A percentile compares a stretch with the other conserved stretches of the same genome.
These are phyloP conservation scores for Mesorhabditis spiculigera DNA, from an alignment of 2,888 invertebrate genomes.

Conservation along the genomic window DNA sequence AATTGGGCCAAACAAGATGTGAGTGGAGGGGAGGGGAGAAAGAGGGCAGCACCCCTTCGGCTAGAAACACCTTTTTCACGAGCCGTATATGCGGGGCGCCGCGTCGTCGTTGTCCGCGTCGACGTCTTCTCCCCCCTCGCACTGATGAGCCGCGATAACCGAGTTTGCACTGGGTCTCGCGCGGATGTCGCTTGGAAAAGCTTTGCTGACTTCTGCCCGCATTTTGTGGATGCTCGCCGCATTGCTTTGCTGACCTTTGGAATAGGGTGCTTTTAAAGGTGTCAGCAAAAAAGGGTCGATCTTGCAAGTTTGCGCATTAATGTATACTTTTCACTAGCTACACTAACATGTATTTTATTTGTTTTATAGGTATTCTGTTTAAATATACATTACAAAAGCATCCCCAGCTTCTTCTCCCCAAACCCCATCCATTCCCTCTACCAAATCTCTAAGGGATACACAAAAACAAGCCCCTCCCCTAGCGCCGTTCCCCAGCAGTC, in stretches of 20 bases:
- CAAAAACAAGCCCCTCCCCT: neutral
- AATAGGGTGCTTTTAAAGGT: neutral
- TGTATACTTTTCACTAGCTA: too few species aligned
- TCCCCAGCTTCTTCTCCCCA: neutral
- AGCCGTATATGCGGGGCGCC: neutral
- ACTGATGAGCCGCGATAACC: conserved; percentile 3
- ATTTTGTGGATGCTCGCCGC: neutral
- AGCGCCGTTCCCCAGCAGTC: neutral
- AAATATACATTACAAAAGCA: neutral
- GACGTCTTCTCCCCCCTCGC: too few species aligned
- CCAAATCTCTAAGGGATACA: conserved; percentile 6
- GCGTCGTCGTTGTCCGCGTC: neutral
- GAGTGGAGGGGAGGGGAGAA: conserved; percentile 1
- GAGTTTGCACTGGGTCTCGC: neutral
- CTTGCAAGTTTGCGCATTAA: too few species aligned
- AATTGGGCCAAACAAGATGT: neutral
- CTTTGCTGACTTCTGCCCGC: too few species aligned
- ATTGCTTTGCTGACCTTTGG: neutral
- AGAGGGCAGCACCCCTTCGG: neutral
- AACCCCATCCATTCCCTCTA: neutral
- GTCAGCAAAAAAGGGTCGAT: too few species aligned
- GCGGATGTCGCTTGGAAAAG: too few species aligned
- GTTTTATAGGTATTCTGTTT: neutral
- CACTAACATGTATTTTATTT: too few species aligned
- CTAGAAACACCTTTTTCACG: neutral